These are phyloP conservation scores for Pseudotriccus pelzelni DNA, from an alignment of 2,797 vertebrate genomes.

Conservation along the genomic window DNA sequence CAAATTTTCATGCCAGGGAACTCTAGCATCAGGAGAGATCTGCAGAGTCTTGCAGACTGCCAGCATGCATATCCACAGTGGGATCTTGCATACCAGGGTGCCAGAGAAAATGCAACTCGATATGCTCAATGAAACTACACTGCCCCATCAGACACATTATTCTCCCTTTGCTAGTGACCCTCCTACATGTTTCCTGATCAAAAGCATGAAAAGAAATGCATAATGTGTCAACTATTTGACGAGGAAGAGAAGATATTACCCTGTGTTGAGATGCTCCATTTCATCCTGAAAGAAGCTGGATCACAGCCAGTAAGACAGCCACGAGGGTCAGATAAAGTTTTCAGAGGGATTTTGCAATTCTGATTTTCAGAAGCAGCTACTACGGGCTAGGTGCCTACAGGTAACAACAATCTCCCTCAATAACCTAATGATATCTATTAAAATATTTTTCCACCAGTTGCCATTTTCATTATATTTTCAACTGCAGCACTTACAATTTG, in stretches of 20 bases:
- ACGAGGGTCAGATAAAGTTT: background rate
- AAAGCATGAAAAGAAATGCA: background rate
- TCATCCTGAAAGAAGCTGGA: background rate
- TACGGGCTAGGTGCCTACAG: background rate
- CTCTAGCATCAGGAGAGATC: background rate
- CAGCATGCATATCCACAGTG: fast-evolving
- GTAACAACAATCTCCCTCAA: background rate
- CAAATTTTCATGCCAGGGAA: background rate
- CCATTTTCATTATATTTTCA: background rate
- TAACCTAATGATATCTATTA: background rate
- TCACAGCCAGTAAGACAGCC: background rate
- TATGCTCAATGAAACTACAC: background rate
- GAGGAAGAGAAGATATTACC: background rate
- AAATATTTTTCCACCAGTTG: background rate
- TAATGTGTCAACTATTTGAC: background rate
- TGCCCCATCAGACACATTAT: background rate
- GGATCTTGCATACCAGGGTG: background rate
- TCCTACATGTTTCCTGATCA: background rate
- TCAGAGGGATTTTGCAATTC: background rate
- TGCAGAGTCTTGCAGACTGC: background rate
- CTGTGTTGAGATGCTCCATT: background rate
- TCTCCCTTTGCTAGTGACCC: background rate
- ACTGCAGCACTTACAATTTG: background rate
- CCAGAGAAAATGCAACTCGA: background rate
- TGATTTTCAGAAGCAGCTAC: background rate